phyloP scores from a whole-genome alignment of 2,888 invertebrate genomes.

The Drosophila testacea region DNA sequence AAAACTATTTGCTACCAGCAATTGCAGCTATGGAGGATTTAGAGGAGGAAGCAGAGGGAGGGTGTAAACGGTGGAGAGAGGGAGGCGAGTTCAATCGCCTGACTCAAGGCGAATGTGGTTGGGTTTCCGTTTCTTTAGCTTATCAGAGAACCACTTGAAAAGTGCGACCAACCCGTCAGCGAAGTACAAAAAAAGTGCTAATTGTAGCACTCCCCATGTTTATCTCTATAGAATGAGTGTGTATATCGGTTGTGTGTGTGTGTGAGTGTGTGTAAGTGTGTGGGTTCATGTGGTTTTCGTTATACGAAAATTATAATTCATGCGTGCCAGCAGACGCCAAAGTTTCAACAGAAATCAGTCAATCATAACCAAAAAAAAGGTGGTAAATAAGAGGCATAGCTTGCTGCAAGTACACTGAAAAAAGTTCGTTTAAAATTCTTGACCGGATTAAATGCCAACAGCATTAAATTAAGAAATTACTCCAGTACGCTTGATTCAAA shows the following conservation, averaged over 20 bases:
- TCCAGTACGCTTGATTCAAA: no score
- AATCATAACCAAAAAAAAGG: slow-evolving; percentile 75
- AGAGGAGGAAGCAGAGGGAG: background rate
- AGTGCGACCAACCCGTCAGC: slow-evolving; percentile 25
- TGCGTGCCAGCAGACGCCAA: slow-evolving; percentile 78
- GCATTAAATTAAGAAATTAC: no score
- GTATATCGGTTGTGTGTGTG: slow-evolving; percentile 23
- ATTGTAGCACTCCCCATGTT: slow-evolving; percentile 57
- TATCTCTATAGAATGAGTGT: slow-evolving; percentile 19
- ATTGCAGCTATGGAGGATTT: slow-evolving; percentile 17
- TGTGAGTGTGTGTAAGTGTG: slow-evolving; percentile 20
- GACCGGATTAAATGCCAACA: no score
- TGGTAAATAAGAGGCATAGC: slow-evolving; percentile 20
- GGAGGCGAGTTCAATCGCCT: slow-evolving; percentile 72
- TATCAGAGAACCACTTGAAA: slow-evolving; percentile 70
- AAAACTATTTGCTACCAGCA: slow-evolving; percentile 69
- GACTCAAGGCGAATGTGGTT: slow-evolving; percentile 67
- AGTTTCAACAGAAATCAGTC: slow-evolving; percentile 81
- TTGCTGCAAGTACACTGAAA: slow-evolving; percentile 41
- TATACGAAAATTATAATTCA: slow-evolving; percentile 76
- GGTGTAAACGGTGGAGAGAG: background rate
- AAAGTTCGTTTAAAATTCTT: no score
- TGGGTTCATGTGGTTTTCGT: slow-evolving; percentile 63
- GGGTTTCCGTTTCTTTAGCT: slow-evolving; percentile 62
- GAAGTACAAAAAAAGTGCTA: slow-evolving; percentile 70